Base-by-base conservation (phyloP, 2,888 invertebrate genomes). In the Marasmarcha lunaedactyla region DNA sequence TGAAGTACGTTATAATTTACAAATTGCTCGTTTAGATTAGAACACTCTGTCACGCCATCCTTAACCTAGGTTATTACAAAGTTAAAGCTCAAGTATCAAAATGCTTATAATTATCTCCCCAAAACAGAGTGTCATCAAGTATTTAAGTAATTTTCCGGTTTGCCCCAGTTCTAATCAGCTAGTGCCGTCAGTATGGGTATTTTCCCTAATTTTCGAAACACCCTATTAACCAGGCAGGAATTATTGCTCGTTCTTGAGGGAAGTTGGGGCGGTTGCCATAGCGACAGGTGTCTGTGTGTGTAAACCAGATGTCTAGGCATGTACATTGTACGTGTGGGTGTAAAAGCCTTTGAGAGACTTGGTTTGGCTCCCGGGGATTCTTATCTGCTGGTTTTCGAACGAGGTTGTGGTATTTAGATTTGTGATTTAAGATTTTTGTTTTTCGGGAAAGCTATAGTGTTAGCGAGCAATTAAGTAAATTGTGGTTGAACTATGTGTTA, bases 141-240 rank as follows among this genome's bases (percentile, higher is more conserved):
- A 64, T 67, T 68, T 71, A 66, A 64, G 69, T 66, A 67, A 77
- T 78, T 77, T 73, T 68, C 70, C 66, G 62, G 61, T 52, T 63
- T 63, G 60, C 56, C 62, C 55, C 54, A 52, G 57, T 61, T 63
- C 66, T 74, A 73, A 76, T 76, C 72, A 70, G 65, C 60, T 66
- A 66, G 71, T 68, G 64, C 66, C 65, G 55, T 57, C 57, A 57
- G 55, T 52, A 48, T 50, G 66, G 66, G 51, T 64, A 67, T 60
- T 70, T 70, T 70, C 53, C 69, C 70, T 73, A 76, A 77, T 76
- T 77, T 74, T 65, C 65, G 64, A 61, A 72, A 66, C 71, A 70
- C 68, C 67, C 69, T 68, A 72, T 72, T 76, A 77, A 71, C 65
- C 61, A 63, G 66, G 63, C 68, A 59, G 65, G 63, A 70, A 65